phyloP scores from a whole-genome alignment of 37 sponge, comb jelly and placozoan species.

The Chondrilla cf. caribensis region DNA sequence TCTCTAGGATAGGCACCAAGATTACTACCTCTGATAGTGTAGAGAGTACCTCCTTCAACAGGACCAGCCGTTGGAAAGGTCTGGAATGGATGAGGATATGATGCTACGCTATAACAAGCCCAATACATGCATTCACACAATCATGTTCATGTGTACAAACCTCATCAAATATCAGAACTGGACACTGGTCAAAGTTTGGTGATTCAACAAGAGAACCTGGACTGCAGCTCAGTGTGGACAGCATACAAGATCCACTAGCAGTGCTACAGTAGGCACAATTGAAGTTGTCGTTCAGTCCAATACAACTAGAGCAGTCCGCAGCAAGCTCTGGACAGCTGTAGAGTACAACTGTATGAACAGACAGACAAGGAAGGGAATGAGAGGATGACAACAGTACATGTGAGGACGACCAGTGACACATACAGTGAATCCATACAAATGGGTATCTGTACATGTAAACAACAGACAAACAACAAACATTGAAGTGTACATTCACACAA shows the following conservation, averaged over 20 bases:
- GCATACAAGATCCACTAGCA: neutral
- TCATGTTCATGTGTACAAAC: neutral
- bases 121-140: neutral
- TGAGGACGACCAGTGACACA: no score
- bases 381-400: no score
- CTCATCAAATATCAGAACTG: no score
- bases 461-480: no score
- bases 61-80: conserved; percentile 72
- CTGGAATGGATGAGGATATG: conserved; percentile 6
- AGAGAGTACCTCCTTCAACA: conserved; percentile 65
- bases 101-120: no score
- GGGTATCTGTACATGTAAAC: no score
- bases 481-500: no score
- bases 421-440: no score
- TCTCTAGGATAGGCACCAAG: conserved; percentile 54
- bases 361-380: no score
- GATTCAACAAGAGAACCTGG: neutral
- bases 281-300: conserved; percentile 41
- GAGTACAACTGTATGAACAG: conserved; percentile 38
- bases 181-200: conserved; percentile 16
- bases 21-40: conserved; percentile 70
- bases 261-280: conserved; percentile 52
- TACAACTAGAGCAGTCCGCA: conserved; percentile 80
- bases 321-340: conserved; percentile 74
- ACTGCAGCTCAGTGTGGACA: neutral